Conservation (phyloP, 2,113 vertebrate species). For the Cyprinodon tularosa region DNA sequence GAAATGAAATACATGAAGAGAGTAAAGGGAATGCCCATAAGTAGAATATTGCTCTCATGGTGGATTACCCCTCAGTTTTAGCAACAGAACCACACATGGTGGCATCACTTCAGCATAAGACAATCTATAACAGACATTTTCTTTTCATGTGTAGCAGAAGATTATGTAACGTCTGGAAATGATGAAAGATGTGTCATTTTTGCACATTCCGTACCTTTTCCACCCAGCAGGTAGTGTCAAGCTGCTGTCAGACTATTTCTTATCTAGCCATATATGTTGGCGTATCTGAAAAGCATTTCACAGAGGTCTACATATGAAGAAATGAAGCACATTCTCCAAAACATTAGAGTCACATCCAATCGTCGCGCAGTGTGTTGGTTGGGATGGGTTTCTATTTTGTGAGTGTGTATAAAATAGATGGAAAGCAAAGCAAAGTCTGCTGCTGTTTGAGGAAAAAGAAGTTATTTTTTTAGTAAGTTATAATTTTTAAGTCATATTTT, state of each 20-base stretch:
- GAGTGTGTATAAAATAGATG: not conserved
- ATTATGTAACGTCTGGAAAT: not conserved
- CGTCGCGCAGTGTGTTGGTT: not conserved
- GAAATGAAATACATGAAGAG: slow-evolving; percentile 3
- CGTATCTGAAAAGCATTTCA: not conserved
- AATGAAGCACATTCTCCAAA: not conserved
- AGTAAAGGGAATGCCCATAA: not conserved
- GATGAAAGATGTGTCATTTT: not conserved
- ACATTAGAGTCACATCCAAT: not conserved
- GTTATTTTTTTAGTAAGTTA: not conserved
- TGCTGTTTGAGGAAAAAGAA: not conserved
- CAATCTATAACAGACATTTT: not conserved
- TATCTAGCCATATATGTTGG: not conserved
- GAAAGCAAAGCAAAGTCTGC: not conserved
- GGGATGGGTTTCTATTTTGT: not conserved
- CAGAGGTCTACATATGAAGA: not conserved
- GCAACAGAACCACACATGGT: not conserved
- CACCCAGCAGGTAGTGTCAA: not conserved
- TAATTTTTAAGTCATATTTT: not conserved
- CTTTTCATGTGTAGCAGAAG: not conserved
- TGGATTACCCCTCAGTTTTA: not conserved
- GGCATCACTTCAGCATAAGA: not conserved
- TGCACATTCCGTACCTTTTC: not conserved
- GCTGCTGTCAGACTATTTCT: not conserved
- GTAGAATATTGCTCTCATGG: not conserved